A percentile compares a stretch with the other conserved stretches of the same genome.
Conservation (phyloP, 2,113 vertebrate species). For the Oxygymnocypris stewartii region DNA sequence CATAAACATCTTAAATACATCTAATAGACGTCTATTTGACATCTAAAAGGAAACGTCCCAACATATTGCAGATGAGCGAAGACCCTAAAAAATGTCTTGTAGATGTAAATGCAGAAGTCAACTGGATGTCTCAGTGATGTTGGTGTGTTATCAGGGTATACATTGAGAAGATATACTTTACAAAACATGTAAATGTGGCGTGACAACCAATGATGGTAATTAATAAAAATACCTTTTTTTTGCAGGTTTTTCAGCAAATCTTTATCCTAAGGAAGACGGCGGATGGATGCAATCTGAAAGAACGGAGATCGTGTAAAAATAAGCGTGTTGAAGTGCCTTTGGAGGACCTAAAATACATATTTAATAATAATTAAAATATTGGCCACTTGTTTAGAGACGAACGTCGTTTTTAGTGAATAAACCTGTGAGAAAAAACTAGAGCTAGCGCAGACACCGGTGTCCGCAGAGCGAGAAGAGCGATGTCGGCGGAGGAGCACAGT, state of each 20-base stretch:
- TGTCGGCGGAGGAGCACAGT: conserved; percentile 93
- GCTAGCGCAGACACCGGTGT: background rate
- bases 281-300: conserved; percentile 9
- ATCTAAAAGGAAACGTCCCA: too few species aligned
- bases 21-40: too few species aligned
- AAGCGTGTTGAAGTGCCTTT: background rate
- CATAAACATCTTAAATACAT: too few species aligned
- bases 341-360: background rate
- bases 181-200: background rate
- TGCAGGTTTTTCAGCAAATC: conserved; percentile 10
- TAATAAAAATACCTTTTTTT: background rate
- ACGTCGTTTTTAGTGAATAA: background rate
- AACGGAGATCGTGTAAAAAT: background rate
- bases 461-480: conserved; percentile 59
- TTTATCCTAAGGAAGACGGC: background rate
- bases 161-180: background rate
- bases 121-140: too few species aligned
- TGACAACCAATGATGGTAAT: background rate
- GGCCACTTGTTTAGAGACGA: background rate
- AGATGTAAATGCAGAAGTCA: too few species aligned
- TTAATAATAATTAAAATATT: background rate
- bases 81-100: too few species aligned
- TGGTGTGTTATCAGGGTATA: too few species aligned
- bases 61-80: too few species aligned
- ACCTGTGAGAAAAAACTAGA: background rate